Base-by-base conservation (phyloP, 2,888 invertebrate genomes). In the Caenorhabditis sp. region DNA sequence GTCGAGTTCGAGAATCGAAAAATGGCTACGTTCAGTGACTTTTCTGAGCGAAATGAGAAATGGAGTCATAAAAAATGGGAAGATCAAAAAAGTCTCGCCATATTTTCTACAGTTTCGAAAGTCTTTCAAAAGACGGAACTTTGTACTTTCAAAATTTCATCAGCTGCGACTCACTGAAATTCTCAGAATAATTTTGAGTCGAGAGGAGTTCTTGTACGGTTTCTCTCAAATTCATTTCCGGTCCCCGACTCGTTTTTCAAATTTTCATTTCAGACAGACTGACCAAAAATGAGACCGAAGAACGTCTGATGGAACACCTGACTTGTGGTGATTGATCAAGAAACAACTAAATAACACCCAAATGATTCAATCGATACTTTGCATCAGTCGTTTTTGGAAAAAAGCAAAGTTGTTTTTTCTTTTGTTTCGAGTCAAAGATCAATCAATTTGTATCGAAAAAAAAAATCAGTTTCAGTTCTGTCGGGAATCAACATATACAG, bases 241-340 rank as follows among this genome's bases (percentile, higher is more conserved):
- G 4, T 44, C 44, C 5, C 14, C 44, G 44, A 44, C 16, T 44
- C 16, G 12, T 44, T 10, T 1, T 44, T 3, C 7, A 14, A 14
- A 44, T 35, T 35, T 35, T 19, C n/a, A n/a, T n/a, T n/a, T n/a
- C n/a, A 22, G 59, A 59, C 38, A 31, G 56, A 4, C 41, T 70
- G 70, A 70, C 54, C 31, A 49, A 61, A 61, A 59, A 51, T 51
- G 24, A 47, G 44, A 73, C 51, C 59, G 41, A 73, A 61, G 56
- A 41, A 56, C 35, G 44, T 31, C 1, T 14, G 31, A 49, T 35
- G 51, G 35, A 63, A 61, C 70, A 72, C 56, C 70, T 72, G 70
- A 72, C 59, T 19, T 12, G 14, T 19, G 41, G 8, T 44, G 41
- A 70, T 12, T 58, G 28, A 44, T 70, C 66, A 35, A 66, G 22